phyloP scores from a whole-genome alignment of 2,797 vertebrate genomes.

The Schizopygopsis pylzovi region DNA sequence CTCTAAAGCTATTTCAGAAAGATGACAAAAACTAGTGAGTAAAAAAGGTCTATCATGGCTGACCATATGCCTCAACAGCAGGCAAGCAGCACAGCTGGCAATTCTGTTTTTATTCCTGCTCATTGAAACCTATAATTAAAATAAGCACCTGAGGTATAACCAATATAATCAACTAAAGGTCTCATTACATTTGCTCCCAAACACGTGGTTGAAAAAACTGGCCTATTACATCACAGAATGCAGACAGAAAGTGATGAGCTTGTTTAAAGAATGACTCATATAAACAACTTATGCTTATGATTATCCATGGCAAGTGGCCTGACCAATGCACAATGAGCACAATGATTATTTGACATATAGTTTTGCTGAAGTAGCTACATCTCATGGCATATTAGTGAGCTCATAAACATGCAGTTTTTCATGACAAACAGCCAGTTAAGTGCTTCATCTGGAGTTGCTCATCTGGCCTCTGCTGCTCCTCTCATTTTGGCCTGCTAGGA shows the following conservation, averaged over 20 bases:
- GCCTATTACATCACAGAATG: not conserved
- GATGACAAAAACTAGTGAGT: not conserved
- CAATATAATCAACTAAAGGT: not conserved
- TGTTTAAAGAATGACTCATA: constrained; percentile 25
- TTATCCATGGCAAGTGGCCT: constrained; percentile 17
- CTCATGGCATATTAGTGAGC: not conserved
- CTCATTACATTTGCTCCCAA: not conserved
- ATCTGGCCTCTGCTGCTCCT: constrained; percentile 1
- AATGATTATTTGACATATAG: constrained; percentile 1
- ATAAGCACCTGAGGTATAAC: constrained; percentile 9
- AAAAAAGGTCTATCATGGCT: not conserved
- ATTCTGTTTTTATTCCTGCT: constrained; percentile 14
- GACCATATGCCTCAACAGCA: constrained; percentile 32
- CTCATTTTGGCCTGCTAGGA: constrained; percentile 15
- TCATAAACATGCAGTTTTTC: not conserved
- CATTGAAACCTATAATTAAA: constrained; percentile 23
- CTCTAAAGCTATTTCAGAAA: not conserved
- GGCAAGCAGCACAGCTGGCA: constrained; percentile 10
- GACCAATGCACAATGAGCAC: not conserved
- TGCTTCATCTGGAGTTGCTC: not conserved
- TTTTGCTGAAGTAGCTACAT: constrained; percentile 29
- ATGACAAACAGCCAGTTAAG: constrained; percentile 16
- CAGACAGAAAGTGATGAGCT: constrained; percentile 14
- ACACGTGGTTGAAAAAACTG: not conserved
- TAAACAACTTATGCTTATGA: constrained; percentile 23